Evolutionary conservation across 2,113 vertebrate genomes (phyloP).

Genomic region (Oreochromis niloticus): DNA sequence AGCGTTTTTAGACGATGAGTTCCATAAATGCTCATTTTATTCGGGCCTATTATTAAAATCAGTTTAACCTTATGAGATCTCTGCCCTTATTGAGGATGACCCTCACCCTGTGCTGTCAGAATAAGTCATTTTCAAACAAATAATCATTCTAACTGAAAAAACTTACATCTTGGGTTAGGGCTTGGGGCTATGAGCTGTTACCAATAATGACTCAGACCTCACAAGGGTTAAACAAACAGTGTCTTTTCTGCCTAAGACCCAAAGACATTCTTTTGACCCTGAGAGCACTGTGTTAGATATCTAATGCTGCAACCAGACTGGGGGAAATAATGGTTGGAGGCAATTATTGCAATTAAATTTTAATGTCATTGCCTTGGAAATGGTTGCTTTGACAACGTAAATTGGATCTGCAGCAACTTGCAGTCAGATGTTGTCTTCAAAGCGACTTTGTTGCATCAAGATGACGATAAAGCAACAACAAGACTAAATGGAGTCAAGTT

Average conservation of each 20-base stretch:
- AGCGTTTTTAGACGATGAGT: neutral
- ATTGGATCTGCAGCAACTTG: neutral
- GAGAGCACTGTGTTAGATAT: neutral
- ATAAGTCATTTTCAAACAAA: neutral
- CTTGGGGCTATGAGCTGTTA: neutral
- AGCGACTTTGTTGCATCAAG: neutral
- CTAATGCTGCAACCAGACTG: neutral
- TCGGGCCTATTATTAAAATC: neutral
- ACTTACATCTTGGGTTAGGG: neutral
- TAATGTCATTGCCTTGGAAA: neutral
- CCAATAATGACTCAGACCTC: neutral
- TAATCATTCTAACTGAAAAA: rapidly evolving
- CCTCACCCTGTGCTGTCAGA: neutral
- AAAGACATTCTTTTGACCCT: neutral
- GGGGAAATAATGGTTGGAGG: neutral
- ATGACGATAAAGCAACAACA: neutral
- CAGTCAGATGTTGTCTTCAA: neutral
- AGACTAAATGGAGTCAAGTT: neutral
- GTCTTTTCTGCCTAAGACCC: neutral
- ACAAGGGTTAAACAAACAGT: neutral
- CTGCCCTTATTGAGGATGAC: neutral
- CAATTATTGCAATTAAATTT: neutral
- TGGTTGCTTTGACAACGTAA: neutral
- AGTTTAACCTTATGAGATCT: neutral
- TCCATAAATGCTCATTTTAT: neutral